A percentile compares a stretch with the other conserved stretches of the same genome.
These are phyloP conservation scores for Blera fallax DNA, from an alignment of 2,888 invertebrate species.

Conservation along the genomic window DNA sequence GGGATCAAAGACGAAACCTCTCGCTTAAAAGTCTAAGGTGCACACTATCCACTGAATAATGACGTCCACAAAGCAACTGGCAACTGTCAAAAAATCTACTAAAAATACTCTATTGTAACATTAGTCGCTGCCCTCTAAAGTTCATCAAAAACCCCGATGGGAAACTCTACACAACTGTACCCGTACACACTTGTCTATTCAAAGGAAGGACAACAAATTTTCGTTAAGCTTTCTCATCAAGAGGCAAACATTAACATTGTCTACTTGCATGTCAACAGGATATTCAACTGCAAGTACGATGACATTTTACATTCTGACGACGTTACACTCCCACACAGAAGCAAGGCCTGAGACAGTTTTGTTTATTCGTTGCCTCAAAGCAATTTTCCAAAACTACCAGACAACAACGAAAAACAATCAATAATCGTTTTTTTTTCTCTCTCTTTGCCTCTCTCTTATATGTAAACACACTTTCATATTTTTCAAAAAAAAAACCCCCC, in stretches of 20 bases:
- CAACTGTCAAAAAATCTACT: too few relatives aligned
- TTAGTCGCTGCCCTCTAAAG: neutral
- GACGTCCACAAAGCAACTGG: too few relatives aligned
- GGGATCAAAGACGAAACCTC: too few relatives aligned
- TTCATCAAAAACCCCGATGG: neutral
- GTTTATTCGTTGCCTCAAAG: conserved; percentile 38
- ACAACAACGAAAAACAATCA: conserved; percentile 21
- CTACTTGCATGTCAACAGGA: conserved; percentile 61
- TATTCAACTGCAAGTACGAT: conserved; percentile 44
- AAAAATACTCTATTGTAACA: too few relatives aligned
- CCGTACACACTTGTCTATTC: neutral
- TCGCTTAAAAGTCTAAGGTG: too few relatives aligned
- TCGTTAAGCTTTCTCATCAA: neutral
- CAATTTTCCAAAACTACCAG: conserved; percentile 28
- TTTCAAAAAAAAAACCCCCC: neutral
- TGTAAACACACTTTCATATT: conserved; percentile 3
- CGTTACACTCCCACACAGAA: neutral
- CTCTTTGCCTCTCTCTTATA: too few relatives aligned
- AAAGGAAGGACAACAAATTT: conserved; percentile 3
- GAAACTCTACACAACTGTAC: neutral
- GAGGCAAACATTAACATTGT: conserved; percentile 24
- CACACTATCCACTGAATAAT: too few relatives aligned
- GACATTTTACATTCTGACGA: conserved; percentile 19
- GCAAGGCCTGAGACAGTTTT: neutral
- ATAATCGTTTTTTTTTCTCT: neutral